Base-by-base conservation (phyloP, 2,888 invertebrate species). In the Anarsia innoxiella region DNA sequence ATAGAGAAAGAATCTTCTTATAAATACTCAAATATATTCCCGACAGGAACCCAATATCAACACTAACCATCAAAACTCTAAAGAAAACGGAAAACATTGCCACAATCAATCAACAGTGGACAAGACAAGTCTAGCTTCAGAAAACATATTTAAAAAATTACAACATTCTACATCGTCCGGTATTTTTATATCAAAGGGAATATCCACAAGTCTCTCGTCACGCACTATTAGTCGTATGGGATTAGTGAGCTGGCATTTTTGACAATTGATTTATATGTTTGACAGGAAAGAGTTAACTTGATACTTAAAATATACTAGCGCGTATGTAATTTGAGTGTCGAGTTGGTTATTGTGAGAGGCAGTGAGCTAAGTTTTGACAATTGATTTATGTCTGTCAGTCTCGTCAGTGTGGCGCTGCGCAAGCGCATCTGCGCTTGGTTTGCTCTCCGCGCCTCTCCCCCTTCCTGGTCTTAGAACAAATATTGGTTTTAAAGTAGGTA, bases 221-320 rank as follows among this genome's bases (percentile, higher is more conserved):
- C 55, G 47, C 56, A 53, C 73, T 68, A 74, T 74, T 70, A 74
- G 71, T 67, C 64, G 60, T 52, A n/a, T 58, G 64, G 76, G 79
- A 79, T 80, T 74, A 73, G 69, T 66, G 70, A 53, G 53, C 66
- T 56, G 64, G 58, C 68, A 66, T n/a, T 74, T 70, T 69, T 83
- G 82, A 82, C 83, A 83, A 83, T 82, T 84, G 83, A 84, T 84
- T 84, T 84, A 84, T 83, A 82, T 73, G n/a, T n/a, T n/a, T n/a
- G n/a, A n/a, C n/a, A n/a, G n/a, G n/a, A n/a, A n/a, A n/a, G n/a
- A n/a, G n/a, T n/a, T n/a, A n/a, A n/a, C n/a, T n/a, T n/a, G n/a
- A n/a, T n/a, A n/a, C n/a, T n/a, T n/a, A n/a, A n/a, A n/a, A n/a
- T n/a, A n/a, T n/a, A n/a, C n/a, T n/a, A n/a, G n/a, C n/a, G n/a